A percentile compares a stretch with the other conserved stretches of the same genome.
phyloP scores from a whole-genome alignment of 1,140 invertebrate genomes.

The Pseudomyrmex dendroicus region DNA sequence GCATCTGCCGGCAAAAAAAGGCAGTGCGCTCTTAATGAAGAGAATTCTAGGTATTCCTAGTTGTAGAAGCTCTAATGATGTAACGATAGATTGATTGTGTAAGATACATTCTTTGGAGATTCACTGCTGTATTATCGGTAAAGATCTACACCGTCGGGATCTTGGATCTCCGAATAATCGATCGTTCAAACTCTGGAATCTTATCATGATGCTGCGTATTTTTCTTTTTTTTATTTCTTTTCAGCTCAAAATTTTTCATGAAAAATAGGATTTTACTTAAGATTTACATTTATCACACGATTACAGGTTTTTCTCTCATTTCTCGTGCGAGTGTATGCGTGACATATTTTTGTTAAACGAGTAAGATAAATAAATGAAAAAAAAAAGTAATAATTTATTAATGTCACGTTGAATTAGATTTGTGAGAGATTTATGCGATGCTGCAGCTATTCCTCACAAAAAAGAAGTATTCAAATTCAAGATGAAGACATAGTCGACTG shows the following conservation, averaged over 20 bases:
- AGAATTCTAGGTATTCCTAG: slow-evolving; percentile 52
- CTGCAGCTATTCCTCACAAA: not conserved
- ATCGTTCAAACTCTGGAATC: not conserved
- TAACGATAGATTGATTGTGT: not conserved
- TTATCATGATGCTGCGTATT: too few relatives aligned
- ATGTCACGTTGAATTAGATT: not conserved
- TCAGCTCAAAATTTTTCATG: too few relatives aligned
- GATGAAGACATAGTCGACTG: slow-evolving; percentile 29
- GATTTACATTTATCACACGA: not conserved
- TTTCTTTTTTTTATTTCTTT: not conserved
- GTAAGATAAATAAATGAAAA: not conserved
- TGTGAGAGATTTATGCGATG: not conserved
- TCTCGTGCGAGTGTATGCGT: too few relatives aligned
- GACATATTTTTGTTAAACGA: too few relatives aligned
- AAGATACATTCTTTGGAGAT: slow-evolving; percentile 7
- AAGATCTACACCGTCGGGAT: not conserved
- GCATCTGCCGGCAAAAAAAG: slow-evolving; percentile 33
- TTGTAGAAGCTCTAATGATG: slow-evolving; percentile 35
- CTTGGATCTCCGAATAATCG: slow-evolving; percentile 13
- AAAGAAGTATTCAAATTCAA: slow-evolving; percentile 23
- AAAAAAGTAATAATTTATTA: not conserved
- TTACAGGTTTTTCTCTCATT: too few relatives aligned
- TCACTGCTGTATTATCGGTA: slow-evolving; percentile 1
- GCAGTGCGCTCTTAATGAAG: slow-evolving; percentile 36
- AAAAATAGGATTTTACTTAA: not conserved